Conservation (phyloP, 2,888 invertebrate genomes). For the Calliopum simillimum region DNA sequence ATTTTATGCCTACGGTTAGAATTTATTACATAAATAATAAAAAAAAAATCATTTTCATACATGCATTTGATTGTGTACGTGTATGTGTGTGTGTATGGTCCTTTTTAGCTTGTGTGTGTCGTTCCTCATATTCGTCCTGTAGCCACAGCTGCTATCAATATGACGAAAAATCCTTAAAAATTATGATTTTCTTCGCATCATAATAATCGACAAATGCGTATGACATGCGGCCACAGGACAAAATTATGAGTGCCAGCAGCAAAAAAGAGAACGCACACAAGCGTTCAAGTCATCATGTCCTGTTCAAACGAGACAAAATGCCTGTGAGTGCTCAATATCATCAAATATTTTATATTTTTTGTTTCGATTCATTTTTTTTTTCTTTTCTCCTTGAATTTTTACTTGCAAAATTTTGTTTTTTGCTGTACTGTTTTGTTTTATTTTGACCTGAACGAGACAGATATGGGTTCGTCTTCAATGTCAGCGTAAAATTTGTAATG, state of each 20-base stretch:
- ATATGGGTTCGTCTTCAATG: constrained; percentile 1
- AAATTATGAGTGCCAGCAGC: not conserved
- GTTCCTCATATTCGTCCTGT: not conserved
- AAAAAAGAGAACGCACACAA: too few species aligned
- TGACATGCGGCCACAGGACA: constrained; percentile 14
- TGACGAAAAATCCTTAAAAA: constrained; percentile 28
- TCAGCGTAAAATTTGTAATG: not conserved
- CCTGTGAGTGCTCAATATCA: not conserved
- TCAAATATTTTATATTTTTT: not conserved
- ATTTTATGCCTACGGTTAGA: constrained; percentile 35
- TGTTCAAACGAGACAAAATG: not conserved
- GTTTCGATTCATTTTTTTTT: constrained; percentile 10
- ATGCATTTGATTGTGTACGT: not conserved
- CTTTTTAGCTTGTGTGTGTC: not conserved
- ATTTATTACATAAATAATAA: constrained; percentile 35
- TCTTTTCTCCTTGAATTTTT: constrained; percentile 5
- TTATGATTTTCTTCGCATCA: constrained; percentile 3
- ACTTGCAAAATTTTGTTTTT: constrained; percentile 29
- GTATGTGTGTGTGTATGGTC: constrained; percentile 9
- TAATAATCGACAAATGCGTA: constrained; percentile 23
- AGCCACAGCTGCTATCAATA: constrained; percentile 22
- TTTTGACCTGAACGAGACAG: not conserved
- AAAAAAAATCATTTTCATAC: not conserved
- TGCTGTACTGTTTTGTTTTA: too few species aligned
- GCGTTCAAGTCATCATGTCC: too few species aligned